Conservation (phyloP, 92 coral and sea anemone genomes). For the Desmophyllum pertusum region DNA sequence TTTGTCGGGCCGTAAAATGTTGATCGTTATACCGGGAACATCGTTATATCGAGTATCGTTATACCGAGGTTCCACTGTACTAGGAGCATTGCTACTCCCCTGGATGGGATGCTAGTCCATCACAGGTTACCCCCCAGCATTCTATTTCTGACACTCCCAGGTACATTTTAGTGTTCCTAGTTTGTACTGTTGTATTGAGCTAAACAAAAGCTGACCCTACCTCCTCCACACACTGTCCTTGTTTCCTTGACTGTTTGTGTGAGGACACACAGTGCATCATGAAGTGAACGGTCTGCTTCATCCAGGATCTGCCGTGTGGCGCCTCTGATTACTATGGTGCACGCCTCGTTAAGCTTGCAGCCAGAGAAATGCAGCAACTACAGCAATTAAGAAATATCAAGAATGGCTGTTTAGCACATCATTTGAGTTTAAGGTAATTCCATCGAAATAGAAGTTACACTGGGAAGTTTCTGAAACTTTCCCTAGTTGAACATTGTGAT, state of each 20-base stretch:
- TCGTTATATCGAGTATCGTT: too few species aligned
- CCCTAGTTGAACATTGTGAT: too few species aligned
- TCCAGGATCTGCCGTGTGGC: constrained; percentile 98
- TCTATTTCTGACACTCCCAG: not conserved
- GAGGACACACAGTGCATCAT: constrained; percentile 96
- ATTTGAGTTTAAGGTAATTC: not conserved
- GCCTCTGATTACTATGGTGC: constrained; percentile 94
- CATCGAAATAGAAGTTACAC: too few species aligned
- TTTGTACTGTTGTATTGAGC: not conserved
- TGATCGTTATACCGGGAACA: too few species aligned
- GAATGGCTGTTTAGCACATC: not conserved
- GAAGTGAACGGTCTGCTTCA: constrained; percentile 98
- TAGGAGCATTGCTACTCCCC: too few species aligned
- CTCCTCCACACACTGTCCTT: constrained; percentile 98
- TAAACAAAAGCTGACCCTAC: constrained; percentile 23
- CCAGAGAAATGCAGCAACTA: constrained; percentile 98
- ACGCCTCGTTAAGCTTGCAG: constrained; percentile 96
- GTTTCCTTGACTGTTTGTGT: constrained; percentile 99
- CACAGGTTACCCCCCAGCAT: too few species aligned
- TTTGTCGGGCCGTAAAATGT: too few species aligned
- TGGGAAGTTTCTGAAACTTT: too few species aligned
- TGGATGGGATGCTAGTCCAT: too few species aligned
- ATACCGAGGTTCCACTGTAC: too few species aligned
- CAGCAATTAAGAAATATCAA: not conserved
- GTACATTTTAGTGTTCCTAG: not conserved